Conservation (phyloP, 2,113 vertebrate genomes). For the Verasper variegatus region DNA sequence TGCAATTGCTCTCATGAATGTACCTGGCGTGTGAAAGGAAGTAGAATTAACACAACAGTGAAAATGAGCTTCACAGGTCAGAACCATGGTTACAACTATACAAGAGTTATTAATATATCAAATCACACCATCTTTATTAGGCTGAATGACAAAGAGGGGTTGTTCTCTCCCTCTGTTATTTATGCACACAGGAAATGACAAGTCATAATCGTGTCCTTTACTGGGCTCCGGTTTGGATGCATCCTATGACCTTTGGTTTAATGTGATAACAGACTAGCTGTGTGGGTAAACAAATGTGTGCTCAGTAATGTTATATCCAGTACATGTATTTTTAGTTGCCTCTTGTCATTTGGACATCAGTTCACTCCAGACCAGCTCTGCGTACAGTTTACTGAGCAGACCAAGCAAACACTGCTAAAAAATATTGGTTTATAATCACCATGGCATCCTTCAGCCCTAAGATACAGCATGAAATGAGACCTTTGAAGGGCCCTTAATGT, state of each 20-base stretch:
- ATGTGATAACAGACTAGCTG: neutral
- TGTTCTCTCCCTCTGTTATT: neutral
- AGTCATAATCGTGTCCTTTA: neutral
- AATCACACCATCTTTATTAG: neutral
- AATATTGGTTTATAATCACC: slow-evolving; percentile 1
- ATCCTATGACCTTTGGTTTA: neutral
- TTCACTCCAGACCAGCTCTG: neutral
- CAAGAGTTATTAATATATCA: neutral
- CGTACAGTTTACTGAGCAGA: neutral
- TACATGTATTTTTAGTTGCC: neutral
- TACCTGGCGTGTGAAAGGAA: slow-evolving; percentile 49
- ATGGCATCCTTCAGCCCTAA: neutral
- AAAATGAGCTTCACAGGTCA: slow-evolving; percentile 12
- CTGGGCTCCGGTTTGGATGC: neutral
- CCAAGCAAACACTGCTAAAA: neutral
- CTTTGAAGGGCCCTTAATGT: slow-evolving; percentile 12
- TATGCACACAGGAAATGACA: slow-evolving; percentile 34
- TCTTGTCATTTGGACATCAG: neutral
- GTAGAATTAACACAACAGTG: slow-evolving; percentile 26
- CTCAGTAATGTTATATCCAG: neutral
- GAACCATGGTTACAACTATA: neutral
- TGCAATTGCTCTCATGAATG: slow-evolving; percentile 15
- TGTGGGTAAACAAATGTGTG: neutral
- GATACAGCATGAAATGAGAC: slow-evolving; percentile 10
- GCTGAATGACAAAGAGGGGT: neutral